phyloP scores from a whole-genome alignment of 2,113 vertebrate genomes.

The Siniperca knerii region DNA sequence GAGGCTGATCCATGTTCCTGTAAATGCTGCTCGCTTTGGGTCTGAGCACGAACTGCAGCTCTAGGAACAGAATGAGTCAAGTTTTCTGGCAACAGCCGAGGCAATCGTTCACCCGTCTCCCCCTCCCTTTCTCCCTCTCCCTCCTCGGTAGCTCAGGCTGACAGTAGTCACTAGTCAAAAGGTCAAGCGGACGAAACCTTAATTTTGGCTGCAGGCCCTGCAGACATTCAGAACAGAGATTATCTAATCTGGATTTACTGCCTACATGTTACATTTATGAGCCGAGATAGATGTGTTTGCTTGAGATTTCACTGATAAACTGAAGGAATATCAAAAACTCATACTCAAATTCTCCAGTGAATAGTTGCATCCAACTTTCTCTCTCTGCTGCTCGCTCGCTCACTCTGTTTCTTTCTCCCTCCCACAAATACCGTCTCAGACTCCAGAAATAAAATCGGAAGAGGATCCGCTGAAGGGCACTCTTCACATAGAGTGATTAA shows the following conservation, averaged over 20 bases:
- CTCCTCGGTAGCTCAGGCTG: slow-evolving; percentile 9
- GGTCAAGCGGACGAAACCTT: slow-evolving; percentile 63
- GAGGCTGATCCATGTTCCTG: slow-evolving; percentile 50
- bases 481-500: slow-evolving; percentile 69
- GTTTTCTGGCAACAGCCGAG: slow-evolving; percentile 32
- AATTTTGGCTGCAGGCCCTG: slow-evolving; percentile 47
- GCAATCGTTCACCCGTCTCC: not conserved
- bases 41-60: slow-evolving; percentile 50
- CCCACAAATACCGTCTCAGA: slow-evolving; percentile 48
- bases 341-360: slow-evolving; percentile 48
- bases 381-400: not conserved
- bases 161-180: slow-evolving; percentile 52
- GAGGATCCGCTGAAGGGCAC: slow-evolving; percentile 74
- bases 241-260: slow-evolving; percentile 64
- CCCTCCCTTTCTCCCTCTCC: not conserved
- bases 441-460: slow-evolving; percentile 58
- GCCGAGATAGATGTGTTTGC: slow-evolving; percentile 57
- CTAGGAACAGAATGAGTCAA: slow-evolving; percentile 34
- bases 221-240: slow-evolving; percentile 39
- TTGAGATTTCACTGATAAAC: slow-evolving; percentile 61
- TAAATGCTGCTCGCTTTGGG: slow-evolving; percentile 50
- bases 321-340: slow-evolving; percentile 67
- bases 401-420: not conserved
- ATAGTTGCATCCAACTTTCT: slow-evolving; percentile 40
- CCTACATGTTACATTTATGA: slow-evolving; percentile 69